A percentile compares a stretch with the other conserved stretches of the same genome.
Conservation (phyloP, 2,113 vertebrate species). For the Hystrix brachyura region DNA sequence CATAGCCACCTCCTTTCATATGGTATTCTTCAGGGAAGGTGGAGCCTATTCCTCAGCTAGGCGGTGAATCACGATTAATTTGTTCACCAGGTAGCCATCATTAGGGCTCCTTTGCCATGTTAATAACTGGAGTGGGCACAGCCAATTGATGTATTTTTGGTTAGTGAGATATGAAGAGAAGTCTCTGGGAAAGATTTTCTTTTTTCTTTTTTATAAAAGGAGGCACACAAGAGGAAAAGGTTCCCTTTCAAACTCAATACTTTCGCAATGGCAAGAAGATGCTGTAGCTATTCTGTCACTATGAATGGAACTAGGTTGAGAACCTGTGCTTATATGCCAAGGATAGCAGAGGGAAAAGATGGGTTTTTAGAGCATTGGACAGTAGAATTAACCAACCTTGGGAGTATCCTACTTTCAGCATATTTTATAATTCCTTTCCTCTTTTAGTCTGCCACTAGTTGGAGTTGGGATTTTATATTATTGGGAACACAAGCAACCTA, state of each 20-base stretch:
- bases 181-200: neutral
- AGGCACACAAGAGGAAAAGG: neutral
- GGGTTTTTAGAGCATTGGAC: neutral
- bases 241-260: neutral
- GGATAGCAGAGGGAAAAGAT: neutral
- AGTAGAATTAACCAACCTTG: neutral
- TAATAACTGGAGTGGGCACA: neutral
- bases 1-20: neutral
- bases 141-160: neutral
- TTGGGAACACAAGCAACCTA: neutral
- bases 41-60: neutral
- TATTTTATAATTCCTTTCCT: constrained; percentile 18
- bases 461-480: neutral
- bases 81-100: neutral
- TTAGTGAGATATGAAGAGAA: neutral
- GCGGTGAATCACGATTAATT: neutral
- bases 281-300: neutral
- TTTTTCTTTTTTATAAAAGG: neutral
- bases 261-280: neutral
- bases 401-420: neutral
- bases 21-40: neutral
- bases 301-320: neutral
- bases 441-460: neutral
- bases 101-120: neutral
- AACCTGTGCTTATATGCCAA: neutral